Evolutionary conservation across 2,888 invertebrate genomes (phyloP).

Genomic region (Proisotoma minuta): DNA sequence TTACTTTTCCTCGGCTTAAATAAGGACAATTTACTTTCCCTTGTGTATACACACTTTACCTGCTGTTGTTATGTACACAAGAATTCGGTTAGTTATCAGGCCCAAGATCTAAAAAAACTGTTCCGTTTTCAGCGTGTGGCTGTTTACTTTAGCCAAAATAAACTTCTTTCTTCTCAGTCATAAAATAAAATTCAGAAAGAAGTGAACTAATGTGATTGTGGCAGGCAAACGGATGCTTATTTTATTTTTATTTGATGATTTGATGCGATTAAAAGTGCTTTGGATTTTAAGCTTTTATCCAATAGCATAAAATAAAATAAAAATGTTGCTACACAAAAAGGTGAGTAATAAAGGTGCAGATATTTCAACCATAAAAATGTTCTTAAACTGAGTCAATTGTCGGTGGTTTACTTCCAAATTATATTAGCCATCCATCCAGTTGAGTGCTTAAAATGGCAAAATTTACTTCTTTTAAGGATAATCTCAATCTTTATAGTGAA

Average conservation of each 20-base stretch:
- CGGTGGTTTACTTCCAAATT: too few species aligned
- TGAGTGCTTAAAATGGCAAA: too few species aligned
- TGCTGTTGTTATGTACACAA: too few species aligned
- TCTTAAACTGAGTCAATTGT: too few species aligned
- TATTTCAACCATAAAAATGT: too few species aligned
- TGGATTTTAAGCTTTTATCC: not conserved
- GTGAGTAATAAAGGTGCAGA: too few species aligned
- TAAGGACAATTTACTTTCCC: not conserved
- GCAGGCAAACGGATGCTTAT: not conserved
- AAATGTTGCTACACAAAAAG: too few species aligned
- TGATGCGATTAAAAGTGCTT: not conserved
- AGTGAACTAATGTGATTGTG: not conserved
- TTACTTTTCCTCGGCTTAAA: not conserved
- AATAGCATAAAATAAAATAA: too few species aligned
- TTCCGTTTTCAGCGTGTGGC: not conserved
- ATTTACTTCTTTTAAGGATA: too few species aligned
- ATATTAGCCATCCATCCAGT: too few species aligned
- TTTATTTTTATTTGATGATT: not conserved
- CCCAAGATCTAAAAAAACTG: not conserved
- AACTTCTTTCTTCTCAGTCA: not conserved
- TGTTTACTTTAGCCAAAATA: not conserved
- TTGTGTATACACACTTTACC: too few species aligned
- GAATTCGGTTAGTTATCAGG: not conserved
- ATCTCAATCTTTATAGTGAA: too few species aligned
- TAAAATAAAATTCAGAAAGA: not conserved